Evolutionary conservation across 2,113 vertebrate species (phyloP).

Genomic region (Rattus norvegicus): GRCr8 NC_086019.1:32797001-32797500

Average conservation of each 20-base stretch:
- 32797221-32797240: conserved; percentile 1
- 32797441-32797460: neutral
- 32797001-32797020: neutral
- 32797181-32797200: neutral
- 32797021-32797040: neutral
- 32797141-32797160: neutral
- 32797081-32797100: neutral
- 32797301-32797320: neutral
- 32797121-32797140: neutral
- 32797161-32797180: neutral
- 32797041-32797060: neutral
- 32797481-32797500: too few relatives aligned
- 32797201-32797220: neutral
- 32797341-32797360: conserved; percentile 17
- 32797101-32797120: neutral
- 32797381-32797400: neutral
- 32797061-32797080: rapidly evolving
- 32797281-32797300: neutral
- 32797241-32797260: neutral
- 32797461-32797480: neutral
- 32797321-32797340: neutral
- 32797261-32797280: conserved; percentile 17
- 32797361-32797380: neutral
- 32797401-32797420: neutral
- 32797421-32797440: neutral